Conservation (phyloP, 2,797 vertebrate species). For the Onychomys arenicola region DNA sequence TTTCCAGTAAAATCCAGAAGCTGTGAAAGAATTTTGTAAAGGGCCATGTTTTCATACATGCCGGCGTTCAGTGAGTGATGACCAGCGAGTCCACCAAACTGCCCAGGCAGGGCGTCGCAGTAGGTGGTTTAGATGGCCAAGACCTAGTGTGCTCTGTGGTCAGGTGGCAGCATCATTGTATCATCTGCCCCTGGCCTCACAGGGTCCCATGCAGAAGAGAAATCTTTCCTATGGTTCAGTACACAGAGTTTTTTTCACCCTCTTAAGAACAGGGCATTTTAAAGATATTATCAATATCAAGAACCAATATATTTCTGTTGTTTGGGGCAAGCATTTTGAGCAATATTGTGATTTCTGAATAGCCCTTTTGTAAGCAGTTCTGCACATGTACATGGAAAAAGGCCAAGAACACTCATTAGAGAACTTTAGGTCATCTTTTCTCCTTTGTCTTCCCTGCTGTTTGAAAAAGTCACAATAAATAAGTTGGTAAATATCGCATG, state of each 20-base stretch:
- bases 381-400: neutral
- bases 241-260: neutral
- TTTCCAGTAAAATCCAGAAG: slow-evolving; percentile 26
- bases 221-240: slow-evolving; percentile 5
- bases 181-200: neutral
- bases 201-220: neutral
- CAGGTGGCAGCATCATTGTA: neutral
- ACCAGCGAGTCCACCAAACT: neutral
- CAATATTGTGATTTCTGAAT: slow-evolving; percentile 37
- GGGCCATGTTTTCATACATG: neutral
- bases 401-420: neutral
- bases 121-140: neutral
- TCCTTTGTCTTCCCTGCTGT: slow-evolving; percentile 8
- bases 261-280: neutral
- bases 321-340: neutral
- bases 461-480: neutral
- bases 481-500: neutral
- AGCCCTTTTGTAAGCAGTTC: slow-evolving; percentile 27
- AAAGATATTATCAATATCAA: neutral
- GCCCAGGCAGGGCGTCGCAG: neutral
- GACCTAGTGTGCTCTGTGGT: neutral
- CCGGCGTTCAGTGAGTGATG: neutral
- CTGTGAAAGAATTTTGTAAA: neutral
- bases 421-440: neutral
- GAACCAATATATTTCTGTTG: neutral